Conservation (phyloP, 1,140 invertebrate species). For the Camponotus floridanus region DNA sequence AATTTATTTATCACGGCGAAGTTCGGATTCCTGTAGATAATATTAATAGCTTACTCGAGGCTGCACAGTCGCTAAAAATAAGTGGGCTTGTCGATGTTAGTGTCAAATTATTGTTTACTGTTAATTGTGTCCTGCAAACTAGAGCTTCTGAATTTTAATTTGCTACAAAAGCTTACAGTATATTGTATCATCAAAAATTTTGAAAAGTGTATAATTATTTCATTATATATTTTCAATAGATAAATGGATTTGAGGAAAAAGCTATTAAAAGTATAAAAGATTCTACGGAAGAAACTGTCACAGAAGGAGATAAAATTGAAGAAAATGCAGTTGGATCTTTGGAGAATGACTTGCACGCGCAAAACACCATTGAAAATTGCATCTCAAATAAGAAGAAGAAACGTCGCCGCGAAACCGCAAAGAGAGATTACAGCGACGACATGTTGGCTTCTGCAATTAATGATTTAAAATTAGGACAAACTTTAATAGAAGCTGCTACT, state of each 20-base stretch:
- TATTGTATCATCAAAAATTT: neutral
- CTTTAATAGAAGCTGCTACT: constrained; percentile 83
- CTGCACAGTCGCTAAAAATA: constrained; percentile 86
- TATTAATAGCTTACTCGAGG: constrained; percentile 84
- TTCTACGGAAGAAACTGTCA: constrained; percentile 49
- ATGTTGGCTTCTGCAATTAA: constrained; percentile 83
- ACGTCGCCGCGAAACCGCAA: constrained; percentile 77
- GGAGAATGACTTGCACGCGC: constrained; percentile 59
- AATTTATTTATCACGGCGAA: constrained; percentile 89
- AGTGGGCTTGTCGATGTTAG: constrained; percentile 86
- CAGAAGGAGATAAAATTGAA: constrained; percentile 61
- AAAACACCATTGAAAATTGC: constrained; percentile 46
- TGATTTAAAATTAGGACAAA: constrained; percentile 82
- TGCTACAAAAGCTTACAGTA: neutral
- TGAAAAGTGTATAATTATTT: neutral
- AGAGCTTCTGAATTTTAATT: neutral
- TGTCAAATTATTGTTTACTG: constrained; percentile 19
- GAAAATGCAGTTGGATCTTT: constrained; percentile 60
- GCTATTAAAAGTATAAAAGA: constrained; percentile 60
- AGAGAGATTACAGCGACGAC: constrained; percentile 83
- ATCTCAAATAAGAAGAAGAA: constrained; percentile 75
- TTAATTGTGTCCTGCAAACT: neutral
- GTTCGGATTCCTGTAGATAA: constrained; percentile 85
- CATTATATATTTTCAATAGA: constrained; percentile 66
- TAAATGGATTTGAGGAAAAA: constrained; percentile 78